Evolutionary conservation across 2,888 invertebrate species (phyloP).

Genomic region (Erynnis tages): DNA sequence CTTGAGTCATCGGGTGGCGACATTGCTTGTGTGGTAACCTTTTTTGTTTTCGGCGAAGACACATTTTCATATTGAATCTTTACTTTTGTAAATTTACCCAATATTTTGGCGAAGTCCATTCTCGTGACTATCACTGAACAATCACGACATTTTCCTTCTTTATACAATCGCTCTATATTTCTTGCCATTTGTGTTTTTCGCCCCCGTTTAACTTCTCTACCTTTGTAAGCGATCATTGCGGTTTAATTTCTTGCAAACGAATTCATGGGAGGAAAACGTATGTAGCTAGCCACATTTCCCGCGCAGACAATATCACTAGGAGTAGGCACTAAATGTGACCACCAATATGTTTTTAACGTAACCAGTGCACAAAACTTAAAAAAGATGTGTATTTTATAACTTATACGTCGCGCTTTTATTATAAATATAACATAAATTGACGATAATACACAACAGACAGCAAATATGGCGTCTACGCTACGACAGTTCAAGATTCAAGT

Average conservation of each 20-base stretch:
- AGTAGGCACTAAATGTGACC: constrained; percentile 30
- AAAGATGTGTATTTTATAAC: neutral
- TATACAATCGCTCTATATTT: constrained; percentile 64
- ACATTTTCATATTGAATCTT: constrained; percentile 74
- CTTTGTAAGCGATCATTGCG: constrained; percentile 64
- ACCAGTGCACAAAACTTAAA: neutral
- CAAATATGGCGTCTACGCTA: no score
- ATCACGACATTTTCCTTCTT: constrained; percentile 70
- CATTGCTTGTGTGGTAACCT: constrained; percentile 34
- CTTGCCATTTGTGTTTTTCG: constrained; percentile 58
- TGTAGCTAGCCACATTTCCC: constrained; percentile 75
- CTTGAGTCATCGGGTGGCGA: constrained; percentile 50
- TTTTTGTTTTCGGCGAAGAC: constrained; percentile 53
- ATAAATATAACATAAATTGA: constrained; percentile 17
- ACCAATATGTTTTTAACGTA: neutral
- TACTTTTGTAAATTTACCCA: constrained; percentile 76
- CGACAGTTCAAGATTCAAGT: no score
- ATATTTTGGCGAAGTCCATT: constrained; percentile 76
- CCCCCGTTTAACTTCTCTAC: constrained; percentile 53
- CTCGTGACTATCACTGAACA: constrained; percentile 70
- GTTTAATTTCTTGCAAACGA: constrained; percentile 3
- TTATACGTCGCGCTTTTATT: neutral
- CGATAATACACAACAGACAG: no score
- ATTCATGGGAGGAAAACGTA: constrained; percentile 45
- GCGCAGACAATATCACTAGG: constrained; percentile 58